Base-by-base conservation (phyloP, 2,888 invertebrate species). In the Cenopis cana region DNA sequence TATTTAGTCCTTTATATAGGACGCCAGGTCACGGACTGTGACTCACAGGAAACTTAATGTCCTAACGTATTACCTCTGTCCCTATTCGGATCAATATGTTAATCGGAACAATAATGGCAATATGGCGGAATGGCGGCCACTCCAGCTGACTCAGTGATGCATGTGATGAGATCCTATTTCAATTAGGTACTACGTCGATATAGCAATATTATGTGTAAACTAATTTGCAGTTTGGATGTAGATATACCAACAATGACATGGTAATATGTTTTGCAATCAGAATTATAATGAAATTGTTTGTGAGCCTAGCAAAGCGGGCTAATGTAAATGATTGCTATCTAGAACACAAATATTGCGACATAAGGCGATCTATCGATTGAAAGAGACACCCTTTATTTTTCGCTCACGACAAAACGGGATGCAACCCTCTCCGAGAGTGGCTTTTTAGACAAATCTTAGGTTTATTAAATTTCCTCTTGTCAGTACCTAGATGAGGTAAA, bases 151-250 rank as follows among this genome's bases (percentile, higher is more conserved):
- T 41, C 69, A 2, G n/a, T 59, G 65, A 60, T 54, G 59, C 65
- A 52, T 36, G 59, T 70, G 59, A 70, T 65, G 54, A 33, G 65
- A 70, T 65, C 65, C 52, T 33, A 41, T 54, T 60, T 60, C 70
- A 70, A 70, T 70, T 60, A 70, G 65, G 59, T 46, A 41, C 29
- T 33, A 57, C 29, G 46, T 50, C 18, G 65, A 65, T 62, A 55
- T 18, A 46, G 54, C 36, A 18, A 54, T n/a, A 62, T 62, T 24
- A 62, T 62, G 18, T 62, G 24, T 46, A 41, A 46, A n/a, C 17
- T 33, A 56, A 56, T 56, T 56, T 33, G 33, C 24, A 29, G 55
- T 29, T 14, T 14, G 14, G 17, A 9, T 49, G 17, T 49, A 17
- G 17, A 17, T 17, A 9, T 50, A 17, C 2, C 9, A 46, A 6